Evolutionary conservation across 2,888 invertebrate genomes (phyloP).

Genomic region (Augochlorella aurata): DNA sequence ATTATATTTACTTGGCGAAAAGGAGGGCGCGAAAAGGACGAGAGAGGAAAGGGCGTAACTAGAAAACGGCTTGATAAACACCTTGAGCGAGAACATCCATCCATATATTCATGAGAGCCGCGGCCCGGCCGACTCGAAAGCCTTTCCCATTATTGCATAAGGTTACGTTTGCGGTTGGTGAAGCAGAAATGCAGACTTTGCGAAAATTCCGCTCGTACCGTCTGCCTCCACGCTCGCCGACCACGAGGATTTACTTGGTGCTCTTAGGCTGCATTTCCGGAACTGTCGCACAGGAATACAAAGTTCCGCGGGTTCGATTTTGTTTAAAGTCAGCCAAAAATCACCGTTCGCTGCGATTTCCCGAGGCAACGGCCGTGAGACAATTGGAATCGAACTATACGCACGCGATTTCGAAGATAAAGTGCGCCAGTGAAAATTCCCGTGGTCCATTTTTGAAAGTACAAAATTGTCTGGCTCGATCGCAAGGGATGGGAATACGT

Average conservation of each 20-base stretch:
- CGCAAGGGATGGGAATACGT: too few species aligned
- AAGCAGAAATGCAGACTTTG: conserved; percentile 69
- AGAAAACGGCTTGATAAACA: conserved; percentile 77
- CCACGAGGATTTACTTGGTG: conserved; percentile 46
- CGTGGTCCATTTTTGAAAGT: neutral
- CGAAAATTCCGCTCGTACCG: conserved; percentile 60
- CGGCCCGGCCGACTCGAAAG: conserved; percentile 65
- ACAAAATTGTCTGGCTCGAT: too few species aligned
- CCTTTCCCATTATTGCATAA: conserved; percentile 76
- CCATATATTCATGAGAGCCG: conserved; percentile 76
- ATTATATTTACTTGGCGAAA: conserved; percentile 51
- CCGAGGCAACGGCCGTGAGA: neutral
- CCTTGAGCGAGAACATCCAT: conserved; percentile 74
- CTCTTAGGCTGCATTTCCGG: conserved; percentile 55
- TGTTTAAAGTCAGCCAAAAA: neutral
- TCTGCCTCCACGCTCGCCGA: conserved; percentile 47
- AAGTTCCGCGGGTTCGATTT: conserved; percentile 47
- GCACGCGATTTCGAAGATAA: neutral
- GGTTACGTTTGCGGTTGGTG: conserved; percentile 71
- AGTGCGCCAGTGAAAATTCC: conserved; percentile 1
- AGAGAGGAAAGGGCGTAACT: conserved; percentile 68
- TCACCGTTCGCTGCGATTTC: neutral
- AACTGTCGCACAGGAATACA: conserved; percentile 18
- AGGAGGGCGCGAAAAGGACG: conserved; percentile 38
- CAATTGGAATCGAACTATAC: neutral